Base-by-base conservation (phyloP, 2,113 vertebrate species). In the Pteronura brasiliensis region DNA sequence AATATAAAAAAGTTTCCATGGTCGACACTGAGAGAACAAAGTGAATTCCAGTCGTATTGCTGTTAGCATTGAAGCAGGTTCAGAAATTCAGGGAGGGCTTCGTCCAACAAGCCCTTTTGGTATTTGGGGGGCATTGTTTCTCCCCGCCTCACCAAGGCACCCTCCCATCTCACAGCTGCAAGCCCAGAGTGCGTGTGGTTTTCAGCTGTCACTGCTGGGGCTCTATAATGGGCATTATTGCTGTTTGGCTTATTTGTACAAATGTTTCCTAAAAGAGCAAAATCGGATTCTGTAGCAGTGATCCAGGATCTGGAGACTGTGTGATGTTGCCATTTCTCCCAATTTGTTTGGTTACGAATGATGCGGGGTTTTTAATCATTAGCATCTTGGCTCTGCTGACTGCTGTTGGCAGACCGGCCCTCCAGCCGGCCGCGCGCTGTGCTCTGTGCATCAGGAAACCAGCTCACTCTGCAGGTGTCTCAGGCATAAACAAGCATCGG, bases 1-100 rank as follows among this genome's bases (percentile, higher is more conserved):
- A 98, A 98, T 98, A 97, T 98, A 98, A 98, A 97, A 98, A 99
- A 98, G 97, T 99, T 99, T 99, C 99, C 99, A 98, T 98, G 98
- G 98, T 97, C 98, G 97, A 88, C 97, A 97, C 98, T 47, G 98
- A 98, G 98, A 98, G 99, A 99, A 99, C 99, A 99, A 99, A 99
- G 98, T 99, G 96, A 98, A 98, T 99, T 99, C 98, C 99, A 98
- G 93, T 97, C 88, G 81, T 96, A 93, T 96, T 98, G 95, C 98
- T 98, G 97, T 98, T 97, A 83, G 83, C 98, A 87, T 97, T 98
- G 98, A 98, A 99, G 98, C 99, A 99, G 98, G 98, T 99, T 99
- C 98, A 98, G 98, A 98, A 97, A 98, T 97, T 97, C 93, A 97
- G 93, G 79, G 98, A 97, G 97, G 97, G 95, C 80, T 96, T 72